Evolutionary conservation across 2,113 vertebrate species (phyloP).

Genomic region (Cebus imitator): DNA sequence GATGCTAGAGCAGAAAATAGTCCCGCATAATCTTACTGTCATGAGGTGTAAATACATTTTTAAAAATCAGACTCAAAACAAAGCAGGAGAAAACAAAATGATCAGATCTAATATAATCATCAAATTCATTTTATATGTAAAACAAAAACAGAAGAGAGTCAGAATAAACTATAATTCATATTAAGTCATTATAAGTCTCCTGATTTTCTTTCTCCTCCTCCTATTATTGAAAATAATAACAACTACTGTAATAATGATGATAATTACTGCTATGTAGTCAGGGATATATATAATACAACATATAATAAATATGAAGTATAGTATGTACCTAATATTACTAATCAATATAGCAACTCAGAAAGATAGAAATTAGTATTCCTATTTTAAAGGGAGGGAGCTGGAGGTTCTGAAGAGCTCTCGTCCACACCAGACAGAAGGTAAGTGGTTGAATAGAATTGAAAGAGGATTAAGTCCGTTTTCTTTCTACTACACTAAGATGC

Average conservation of each 20-base stretch:
- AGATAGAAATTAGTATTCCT: not conserved
- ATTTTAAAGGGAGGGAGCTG: not conserved
- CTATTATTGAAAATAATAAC: not conserved
- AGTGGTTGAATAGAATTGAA: not conserved
- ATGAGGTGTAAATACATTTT: not conserved
- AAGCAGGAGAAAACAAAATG: not conserved
- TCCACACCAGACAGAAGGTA: not conserved
- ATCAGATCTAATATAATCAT: not conserved
- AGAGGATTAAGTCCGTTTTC: not conserved
- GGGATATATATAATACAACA: not conserved
- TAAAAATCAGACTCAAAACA: not conserved
- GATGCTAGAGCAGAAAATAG: conserved; percentile 70
- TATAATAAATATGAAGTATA: not conserved
- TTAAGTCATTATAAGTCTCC: not conserved
- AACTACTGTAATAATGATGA: not conserved
- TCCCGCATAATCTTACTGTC: not conserved
- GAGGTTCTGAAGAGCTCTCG: not conserved
- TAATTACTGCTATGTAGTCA: not conserved
- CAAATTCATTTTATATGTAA: not conserved
- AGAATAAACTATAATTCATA: not conserved
- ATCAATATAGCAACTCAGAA: not conserved
- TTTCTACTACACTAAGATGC: not conserved
- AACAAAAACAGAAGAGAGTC: not conserved
- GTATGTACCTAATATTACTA: not conserved
- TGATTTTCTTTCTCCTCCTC: not conserved